phyloP scores from a whole-genome alignment of 1,140 invertebrate species.

The Bombus impatiens region DNA sequence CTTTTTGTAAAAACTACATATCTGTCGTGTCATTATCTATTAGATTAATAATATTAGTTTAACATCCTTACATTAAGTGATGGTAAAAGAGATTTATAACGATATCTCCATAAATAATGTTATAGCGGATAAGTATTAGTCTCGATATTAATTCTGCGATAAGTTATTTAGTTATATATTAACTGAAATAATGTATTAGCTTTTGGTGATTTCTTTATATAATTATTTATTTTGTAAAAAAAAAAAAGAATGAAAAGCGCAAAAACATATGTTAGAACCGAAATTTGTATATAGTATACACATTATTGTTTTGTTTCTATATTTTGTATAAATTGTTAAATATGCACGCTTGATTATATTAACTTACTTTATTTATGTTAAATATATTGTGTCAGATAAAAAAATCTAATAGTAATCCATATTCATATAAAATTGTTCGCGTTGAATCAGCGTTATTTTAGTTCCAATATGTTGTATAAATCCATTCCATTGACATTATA shows the following conservation, averaged over 20 bases:
- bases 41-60: slow-evolving; percentile 53
- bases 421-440: slow-evolving; percentile 21
- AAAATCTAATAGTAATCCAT: slow-evolving; percentile 24
- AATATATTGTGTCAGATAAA: slow-evolving; percentile 16
- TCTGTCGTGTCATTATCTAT: slow-evolving; percentile 43
- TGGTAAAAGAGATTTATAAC: slow-evolving; percentile 50
- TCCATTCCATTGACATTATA: slow-evolving; percentile 13
- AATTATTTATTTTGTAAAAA: slow-evolving; percentile 38
- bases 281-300: slow-evolving; percentile 41
- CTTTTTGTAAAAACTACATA: slow-evolving; percentile 58
- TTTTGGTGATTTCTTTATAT: slow-evolving; percentile 24
- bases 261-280: background rate
- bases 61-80: slow-evolving; percentile 52
- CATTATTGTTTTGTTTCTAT: slow-evolving; percentile 39
- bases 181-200: slow-evolving; percentile 6
- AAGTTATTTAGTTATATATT: slow-evolving; percentile 1
- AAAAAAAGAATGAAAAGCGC: background rate
- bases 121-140: slow-evolving; percentile 31
- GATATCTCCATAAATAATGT: slow-evolving; percentile 41
- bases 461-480: slow-evolving; percentile 29
- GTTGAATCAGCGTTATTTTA: slow-evolving; percentile 32
- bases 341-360: slow-evolving; percentile 34
- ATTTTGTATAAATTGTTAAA: slow-evolving; percentile 53
- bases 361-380: slow-evolving; percentile 33
- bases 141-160: slow-evolving; percentile 31